A percentile compares a stretch with the other conserved stretches of the same genome.
These are phyloP conservation scores for Pygoscelis adeliae DNA, from an alignment of 2,113 vertebrate genomes.

Conservation along the genomic window DNA sequence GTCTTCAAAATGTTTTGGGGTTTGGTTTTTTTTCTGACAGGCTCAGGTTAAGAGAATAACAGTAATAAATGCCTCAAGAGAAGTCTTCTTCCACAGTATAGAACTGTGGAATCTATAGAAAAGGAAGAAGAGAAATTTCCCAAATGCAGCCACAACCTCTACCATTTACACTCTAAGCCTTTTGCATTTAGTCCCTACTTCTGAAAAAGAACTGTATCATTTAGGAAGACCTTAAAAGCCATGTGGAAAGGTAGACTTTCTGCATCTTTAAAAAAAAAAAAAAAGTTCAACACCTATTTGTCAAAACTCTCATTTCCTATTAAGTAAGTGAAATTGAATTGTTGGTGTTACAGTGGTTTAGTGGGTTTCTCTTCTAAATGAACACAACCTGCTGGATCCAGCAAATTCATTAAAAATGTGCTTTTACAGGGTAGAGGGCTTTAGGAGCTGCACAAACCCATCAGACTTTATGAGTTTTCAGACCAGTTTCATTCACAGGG, in stretches of 20 bases:
- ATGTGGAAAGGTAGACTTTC: background rate
- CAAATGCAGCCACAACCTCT: background rate
- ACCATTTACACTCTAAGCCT: background rate
- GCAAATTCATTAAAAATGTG: slow-evolving; percentile 49
- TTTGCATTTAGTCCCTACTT: background rate
- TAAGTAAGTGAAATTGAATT: slow-evolving; percentile 60
- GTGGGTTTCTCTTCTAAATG: slow-evolving; percentile 48
- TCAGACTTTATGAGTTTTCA: slow-evolving; percentile 44
- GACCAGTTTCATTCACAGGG: background rate
- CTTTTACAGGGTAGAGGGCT: slow-evolving; percentile 8
- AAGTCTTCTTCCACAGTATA: background rate
- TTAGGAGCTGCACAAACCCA: slow-evolving; percentile 1
- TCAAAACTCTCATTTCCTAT: slow-evolving; percentile 70
- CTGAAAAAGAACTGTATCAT: background rate
- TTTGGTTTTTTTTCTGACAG: background rate
- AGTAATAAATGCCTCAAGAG: background rate
- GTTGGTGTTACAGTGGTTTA: slow-evolving; percentile 40
- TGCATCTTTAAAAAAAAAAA: background rate
- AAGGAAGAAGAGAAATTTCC: background rate
- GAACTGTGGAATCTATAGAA: background rate
- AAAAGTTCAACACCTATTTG: slow-evolving; percentile 12
- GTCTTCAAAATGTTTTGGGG: background rate
- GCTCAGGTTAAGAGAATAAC: slow-evolving; percentile 40
- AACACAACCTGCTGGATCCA: slow-evolving; percentile 21
- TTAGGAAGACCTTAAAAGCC: background rate